Base-by-base conservation (phyloP, 1,140 invertebrate genomes). In the Pararge aegeria region DNA sequence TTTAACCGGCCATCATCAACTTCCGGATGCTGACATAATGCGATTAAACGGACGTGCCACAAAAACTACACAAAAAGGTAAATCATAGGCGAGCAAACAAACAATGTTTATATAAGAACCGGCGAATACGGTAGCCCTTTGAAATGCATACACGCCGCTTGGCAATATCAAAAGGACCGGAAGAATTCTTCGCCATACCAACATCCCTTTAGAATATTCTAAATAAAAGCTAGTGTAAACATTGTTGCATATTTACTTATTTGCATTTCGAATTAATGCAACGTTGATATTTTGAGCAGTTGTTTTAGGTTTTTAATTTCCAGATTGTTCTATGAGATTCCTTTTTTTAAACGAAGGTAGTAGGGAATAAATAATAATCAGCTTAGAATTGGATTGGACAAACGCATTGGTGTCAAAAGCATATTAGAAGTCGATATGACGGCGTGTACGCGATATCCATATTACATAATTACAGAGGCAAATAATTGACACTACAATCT, bases 91-190 rank as follows among this genome's bases (percentile, higher is more conserved):
- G 62, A 62, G 57, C 59, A 49, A 74, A 82, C 75, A 74, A 76
- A 77, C 61, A 40, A 73, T 85, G 77, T 83, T 86, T 80, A 80
- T 73, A 70, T 66, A 70, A 67, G 66, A 79, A 44, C 64, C 67
- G 66, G 50, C 68, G 76, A 75, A 80, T 68, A 78, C 61, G 63
- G 64, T 55, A 69, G 71, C 65, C 70, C 70, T 87, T 83, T 83
- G 80, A 79, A 74, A 78, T 64, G 58, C 66, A 58, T 62, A 54
- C 65, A 68, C 61, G 64, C 68, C 68, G 74, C 75, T 70, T 49
- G 67, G 68, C 61, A 71, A 71, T 76, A 65, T 76, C 72, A 73
- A 80, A 83, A 79, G 75, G 59, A 73, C 81, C 78, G 81, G 81
- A 88, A 83, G 81, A 74, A 77, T 80, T 30, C 13, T 37, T 30